Evolutionary conservation across 2,113 vertebrate species (phyloP).

Genomic region (Leptobrachium ailaonicum): DNA sequence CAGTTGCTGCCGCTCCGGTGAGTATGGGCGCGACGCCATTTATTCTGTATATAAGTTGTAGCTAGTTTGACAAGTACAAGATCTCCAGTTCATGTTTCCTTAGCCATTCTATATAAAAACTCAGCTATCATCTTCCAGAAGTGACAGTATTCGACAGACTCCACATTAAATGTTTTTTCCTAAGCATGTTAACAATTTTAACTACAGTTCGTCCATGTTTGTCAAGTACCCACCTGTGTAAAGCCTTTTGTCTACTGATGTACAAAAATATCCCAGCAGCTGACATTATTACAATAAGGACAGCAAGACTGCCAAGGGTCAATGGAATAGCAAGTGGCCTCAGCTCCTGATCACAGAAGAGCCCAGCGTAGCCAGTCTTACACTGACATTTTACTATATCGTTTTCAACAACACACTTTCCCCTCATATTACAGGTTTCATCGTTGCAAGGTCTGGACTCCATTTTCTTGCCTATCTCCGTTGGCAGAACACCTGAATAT

Average conservation of each 20-base stretch:
- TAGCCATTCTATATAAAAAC: too few species aligned
- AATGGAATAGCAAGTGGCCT: slow-evolving; percentile 58
- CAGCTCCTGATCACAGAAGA: slow-evolving; percentile 72
- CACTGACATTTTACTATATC: slow-evolving; percentile 69
- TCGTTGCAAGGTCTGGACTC: slow-evolving; percentile 63
- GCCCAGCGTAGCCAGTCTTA: slow-evolving; percentile 66
- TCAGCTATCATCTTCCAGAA: too few species aligned
- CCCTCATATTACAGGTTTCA: slow-evolving; percentile 68
- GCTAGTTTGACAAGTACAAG: too few species aligned
- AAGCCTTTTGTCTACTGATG: slow-evolving; percentile 56
- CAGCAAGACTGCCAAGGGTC: slow-evolving; percentile 62
- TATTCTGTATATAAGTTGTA: too few species aligned
- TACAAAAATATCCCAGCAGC: slow-evolving; percentile 62
- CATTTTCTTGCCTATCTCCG: slow-evolving; percentile 52
- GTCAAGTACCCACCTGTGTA: slow-evolving; percentile 56
- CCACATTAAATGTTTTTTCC: too few species aligned
- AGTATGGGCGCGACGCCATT: too few species aligned
- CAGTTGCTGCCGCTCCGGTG: too few species aligned
- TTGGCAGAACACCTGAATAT: background rate
- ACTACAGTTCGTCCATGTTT: too few species aligned
- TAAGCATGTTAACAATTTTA: too few species aligned
- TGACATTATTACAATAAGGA: slow-evolving; percentile 63
- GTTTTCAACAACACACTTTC: slow-evolving; percentile 66
- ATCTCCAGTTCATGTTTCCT: too few species aligned
- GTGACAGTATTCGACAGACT: too few species aligned